Conservation (phyloP, 2,113 vertebrate species). For the Aix galericulata region DNA sequence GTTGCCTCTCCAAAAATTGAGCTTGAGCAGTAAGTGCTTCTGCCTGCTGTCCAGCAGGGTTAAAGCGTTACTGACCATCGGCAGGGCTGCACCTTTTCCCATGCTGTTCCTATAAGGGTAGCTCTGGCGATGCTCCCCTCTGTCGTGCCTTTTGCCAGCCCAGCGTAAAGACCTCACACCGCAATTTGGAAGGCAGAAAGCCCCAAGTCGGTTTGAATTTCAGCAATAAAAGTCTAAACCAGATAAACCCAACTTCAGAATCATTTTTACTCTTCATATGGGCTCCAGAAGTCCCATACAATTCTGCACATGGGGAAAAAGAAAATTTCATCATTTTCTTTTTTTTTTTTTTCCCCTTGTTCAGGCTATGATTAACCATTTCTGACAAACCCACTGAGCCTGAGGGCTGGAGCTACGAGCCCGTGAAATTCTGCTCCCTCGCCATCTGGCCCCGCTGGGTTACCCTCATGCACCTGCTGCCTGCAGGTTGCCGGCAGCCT, state of each 20-base stretch:
- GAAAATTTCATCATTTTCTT: too few relatives aligned
- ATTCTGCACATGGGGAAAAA: not conserved
- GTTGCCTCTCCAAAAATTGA: not conserved
- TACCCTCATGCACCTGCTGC: not conserved
- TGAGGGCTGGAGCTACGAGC: slow-evolving; percentile 16
- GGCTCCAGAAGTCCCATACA: not conserved
- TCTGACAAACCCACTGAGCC: slow-evolving; percentile 65
- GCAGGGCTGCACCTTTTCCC: not conserved
- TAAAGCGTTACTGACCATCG: not conserved
- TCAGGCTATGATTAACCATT: slow-evolving; percentile 58
- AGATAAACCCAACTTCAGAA: not conserved
- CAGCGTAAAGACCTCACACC: not conserved
- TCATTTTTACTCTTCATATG: not conserved
- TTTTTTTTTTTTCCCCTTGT: not conserved
- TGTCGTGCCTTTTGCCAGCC: not conserved
- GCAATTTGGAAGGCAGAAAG: not conserved
- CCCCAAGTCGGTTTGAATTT: not conserved
- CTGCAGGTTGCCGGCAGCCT: fast-evolving
- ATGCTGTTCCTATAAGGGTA: not conserved
- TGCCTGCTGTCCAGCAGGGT: not conserved
- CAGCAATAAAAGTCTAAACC: not conserved
- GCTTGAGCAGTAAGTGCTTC: not conserved
- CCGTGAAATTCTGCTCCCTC: not conserved
- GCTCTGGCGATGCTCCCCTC: fast-evolving
- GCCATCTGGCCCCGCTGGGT: slow-evolving; percentile 56